Evolutionary conservation across 2,797 vertebrate species (phyloP), one percentile per base, ranked within the genome.

Genomic region (Sternotherus odoratus): DNA sequence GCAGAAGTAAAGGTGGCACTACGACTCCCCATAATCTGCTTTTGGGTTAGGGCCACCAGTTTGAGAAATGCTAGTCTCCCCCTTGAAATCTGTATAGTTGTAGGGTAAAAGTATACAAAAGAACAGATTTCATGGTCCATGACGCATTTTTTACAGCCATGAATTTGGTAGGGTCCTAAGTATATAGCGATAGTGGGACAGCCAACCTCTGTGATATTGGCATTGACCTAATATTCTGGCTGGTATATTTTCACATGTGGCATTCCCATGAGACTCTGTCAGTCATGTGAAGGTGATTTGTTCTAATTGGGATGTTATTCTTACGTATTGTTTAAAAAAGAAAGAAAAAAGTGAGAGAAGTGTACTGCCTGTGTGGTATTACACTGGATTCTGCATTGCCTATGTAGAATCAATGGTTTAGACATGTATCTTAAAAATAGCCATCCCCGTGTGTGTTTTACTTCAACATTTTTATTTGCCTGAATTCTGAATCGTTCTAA

Each of bases 351-450:
- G 43, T 28, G 26, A 12, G 72, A 75, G 72, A 48, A 28, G 23
- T 69, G 16, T 84, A 21, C 49, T 51, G 82, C 63, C 33, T 82
- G 6, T 90, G 50, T 88, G 80, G 72, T 88, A 24, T 36, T 79
- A 57, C 53, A 84, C 48, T 88, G 50, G 63, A 23, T 92, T 90
- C 57, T 91, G 36, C 80, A 96, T 87, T 89, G 48, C 87, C 85
- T 3, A 56, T 86, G 91, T 28, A 17, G 26, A 46, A 75, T 24
- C 15, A 75, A 48, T 93, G 80, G 2, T 77, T 92, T 83, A 91
- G 82, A 53, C 21, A 2, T 91, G 63, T 46, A 79, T 57, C 56
- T 92, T 91, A 82, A 90, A 72, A 74, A 46, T 6, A 80, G 30
- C 17, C 54, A 46, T 21, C 19, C 43, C 54, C 39, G 30, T 33